Percentiles rank a stretch among this genome's conserved stretches.
Evolutionary conservation across 2,797 vertebrate genomes (phyloP).

Genomic region (Poecile montanus): DNA sequence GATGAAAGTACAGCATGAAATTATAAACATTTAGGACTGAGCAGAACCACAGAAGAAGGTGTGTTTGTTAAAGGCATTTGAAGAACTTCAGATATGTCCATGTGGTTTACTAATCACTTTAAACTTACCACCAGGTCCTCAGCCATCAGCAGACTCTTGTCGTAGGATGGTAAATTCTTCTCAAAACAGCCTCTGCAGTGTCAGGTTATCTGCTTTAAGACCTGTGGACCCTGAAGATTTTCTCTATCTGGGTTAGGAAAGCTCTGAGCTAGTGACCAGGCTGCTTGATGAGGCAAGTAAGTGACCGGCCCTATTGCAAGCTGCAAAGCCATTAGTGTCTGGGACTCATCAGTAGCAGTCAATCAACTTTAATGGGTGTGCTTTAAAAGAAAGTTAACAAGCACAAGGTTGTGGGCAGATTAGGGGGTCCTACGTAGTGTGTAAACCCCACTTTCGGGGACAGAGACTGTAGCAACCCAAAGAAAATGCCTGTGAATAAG

Average conservation of each 20-base stretch:
- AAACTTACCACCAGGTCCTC: background rate
- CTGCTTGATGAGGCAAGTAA: background rate
- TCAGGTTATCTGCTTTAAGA: background rate
- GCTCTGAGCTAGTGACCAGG: background rate
- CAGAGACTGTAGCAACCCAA: background rate
- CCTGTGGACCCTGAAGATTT: background rate
- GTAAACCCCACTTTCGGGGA: background rate
- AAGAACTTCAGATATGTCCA: slow-evolving; percentile 30
- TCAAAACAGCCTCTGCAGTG: background rate
- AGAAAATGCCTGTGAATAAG: background rate
- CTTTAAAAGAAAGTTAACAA: background rate
- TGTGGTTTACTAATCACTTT: background rate
- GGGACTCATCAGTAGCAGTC: background rate
- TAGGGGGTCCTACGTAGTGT: background rate
- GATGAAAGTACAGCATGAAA: background rate
- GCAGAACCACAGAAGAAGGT: slow-evolving; percentile 2
- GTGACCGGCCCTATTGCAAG: background rate
- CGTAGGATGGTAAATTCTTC: background rate
- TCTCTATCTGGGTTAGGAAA: background rate
- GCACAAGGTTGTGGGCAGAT: background rate
- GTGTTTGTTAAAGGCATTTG: slow-evolving; percentile 31
- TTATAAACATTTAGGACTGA: slow-evolving; percentile 33
- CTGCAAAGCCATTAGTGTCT: background rate
- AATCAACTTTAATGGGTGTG: background rate
- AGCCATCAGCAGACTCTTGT: background rate